Evolutionary conservation across 2,113 vertebrate species (phyloP).

Genomic region (Chlamydotis undulata): DNA sequence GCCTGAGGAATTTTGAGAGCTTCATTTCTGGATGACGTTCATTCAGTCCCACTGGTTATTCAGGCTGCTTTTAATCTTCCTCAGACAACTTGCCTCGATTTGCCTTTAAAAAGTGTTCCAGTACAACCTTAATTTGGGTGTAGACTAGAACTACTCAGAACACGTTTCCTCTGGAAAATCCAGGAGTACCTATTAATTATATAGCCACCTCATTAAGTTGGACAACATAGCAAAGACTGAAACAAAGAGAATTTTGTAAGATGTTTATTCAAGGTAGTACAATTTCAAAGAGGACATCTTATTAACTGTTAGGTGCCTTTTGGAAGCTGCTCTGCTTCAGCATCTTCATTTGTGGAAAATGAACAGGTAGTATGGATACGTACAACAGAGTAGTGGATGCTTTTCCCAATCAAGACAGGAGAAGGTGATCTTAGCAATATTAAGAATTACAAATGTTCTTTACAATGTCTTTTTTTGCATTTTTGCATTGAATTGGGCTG

Average conservation of each 20-base stretch:
- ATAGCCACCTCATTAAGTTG: background rate
- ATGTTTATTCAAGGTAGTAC: background rate
- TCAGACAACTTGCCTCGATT: background rate
- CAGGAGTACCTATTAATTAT: background rate
- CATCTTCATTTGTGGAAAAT: background rate
- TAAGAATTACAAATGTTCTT: background rate
- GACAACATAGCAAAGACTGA: background rate
- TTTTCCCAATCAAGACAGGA: background rate
- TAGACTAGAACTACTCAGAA: background rate
- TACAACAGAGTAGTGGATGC: background rate
- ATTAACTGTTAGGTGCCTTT: background rate
- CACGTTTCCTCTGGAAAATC: background rate
- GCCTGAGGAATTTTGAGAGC: background rate
- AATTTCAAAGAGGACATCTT: background rate
- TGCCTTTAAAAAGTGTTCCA: background rate
- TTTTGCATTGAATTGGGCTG: background rate
- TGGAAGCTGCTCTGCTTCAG: background rate
- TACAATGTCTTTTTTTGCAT: background rate
- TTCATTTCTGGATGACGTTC: background rate
- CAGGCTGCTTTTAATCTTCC: background rate
- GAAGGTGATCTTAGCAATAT: background rate
- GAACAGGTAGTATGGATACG: background rate
- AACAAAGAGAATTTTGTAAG: background rate
- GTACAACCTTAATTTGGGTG: background rate
- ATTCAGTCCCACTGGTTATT: background rate